Evolutionary conservation across 2,113 vertebrate species (phyloP).

Genomic region (Dasyornis broadbenti): DNA sequence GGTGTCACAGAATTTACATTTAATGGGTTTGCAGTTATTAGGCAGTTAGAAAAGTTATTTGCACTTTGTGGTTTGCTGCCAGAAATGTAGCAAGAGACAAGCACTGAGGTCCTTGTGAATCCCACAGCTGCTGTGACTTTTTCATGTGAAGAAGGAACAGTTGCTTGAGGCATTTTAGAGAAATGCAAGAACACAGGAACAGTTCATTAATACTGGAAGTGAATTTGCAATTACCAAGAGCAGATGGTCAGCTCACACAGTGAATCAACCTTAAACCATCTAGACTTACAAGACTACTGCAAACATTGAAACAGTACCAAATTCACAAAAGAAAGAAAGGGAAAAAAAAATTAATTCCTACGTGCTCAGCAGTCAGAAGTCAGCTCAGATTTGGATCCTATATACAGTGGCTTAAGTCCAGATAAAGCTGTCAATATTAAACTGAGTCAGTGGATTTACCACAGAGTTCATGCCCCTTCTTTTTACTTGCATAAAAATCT

Average conservation of each 20-base stretch:
- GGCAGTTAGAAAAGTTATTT: conserved; percentile 50
- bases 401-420: neutral
- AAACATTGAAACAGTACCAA: conserved; percentile 24
- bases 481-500: neutral
- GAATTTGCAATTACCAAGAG: conserved; percentile 43
- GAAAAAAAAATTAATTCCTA: neutral
- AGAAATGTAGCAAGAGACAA: conserved; percentile 44
- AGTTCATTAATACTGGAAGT: conserved; percentile 56
- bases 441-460: neutral
- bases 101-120: conserved; percentile 40
- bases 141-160: conserved; percentile 4
- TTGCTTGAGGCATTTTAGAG: conserved; percentile 63
- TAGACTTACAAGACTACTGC: conserved; percentile 5
- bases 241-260: conserved; percentile 57
- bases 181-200: conserved; percentile 35
- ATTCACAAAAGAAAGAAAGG: neutral
- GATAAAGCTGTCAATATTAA: conserved; percentile 37
- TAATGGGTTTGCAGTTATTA: conserved; percentile 62
- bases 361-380: neutral
- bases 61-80: conserved; percentile 19
- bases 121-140: conserved; percentile 64
- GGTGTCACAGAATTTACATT: conserved; percentile 60
- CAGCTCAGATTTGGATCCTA: neutral
- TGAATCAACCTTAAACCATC: conserved; percentile 23
- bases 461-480: neutral